Evolutionary conservation across 2,113 vertebrate species (phyloP), one percentile per base, ranked within the genome.

Genomic region (Pantherophis guttatus): DNA sequence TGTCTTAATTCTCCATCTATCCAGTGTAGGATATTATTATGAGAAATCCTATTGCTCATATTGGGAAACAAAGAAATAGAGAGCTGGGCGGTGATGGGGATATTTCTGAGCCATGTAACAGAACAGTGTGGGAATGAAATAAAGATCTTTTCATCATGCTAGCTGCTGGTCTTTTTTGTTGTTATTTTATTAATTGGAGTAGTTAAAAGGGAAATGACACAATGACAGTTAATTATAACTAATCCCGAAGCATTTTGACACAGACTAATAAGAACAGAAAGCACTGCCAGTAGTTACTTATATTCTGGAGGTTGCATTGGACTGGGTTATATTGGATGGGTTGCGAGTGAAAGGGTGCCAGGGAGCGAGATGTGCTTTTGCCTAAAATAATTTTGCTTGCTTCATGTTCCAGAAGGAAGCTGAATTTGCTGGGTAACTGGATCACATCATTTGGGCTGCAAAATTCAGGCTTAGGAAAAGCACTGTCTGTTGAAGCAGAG

Each of bases 191-290:
- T 93, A 93, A 91, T 94, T 90, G 86, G 44, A 95, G 54, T 90
- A 11, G 50, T 89, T 93, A 54, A 57, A 58, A 92, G 93, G 92
- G 92, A 94, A 95, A 86, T 92, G 94, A 95, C 93, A 95, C 1
- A 13, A 95, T 95, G 92, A 95, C 93, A 96, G 95, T 95, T 97
- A 96, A 97, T 96, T 97, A 96, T 96, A 97, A 94, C 90, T 96
- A 96, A 96, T 96, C 94, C 86, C 89, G n/a, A 90, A 97, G 91
- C 1, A 23, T 92, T 91, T 94, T 91, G 94, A 39, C 95, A 93
- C 5, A 95, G 88, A 92, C 94, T 88, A 95, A 92, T 93, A 96
- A 96, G 93, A 92, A 96, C 93, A 95, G 91, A 95, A 59, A 93
- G 91, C 91, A 95, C 94, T 88, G 90, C 52, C 26, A 93, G 91